Base-by-base conservation (phyloP, 1,140 invertebrate species). In the Leptoteleia sp. region DNA sequence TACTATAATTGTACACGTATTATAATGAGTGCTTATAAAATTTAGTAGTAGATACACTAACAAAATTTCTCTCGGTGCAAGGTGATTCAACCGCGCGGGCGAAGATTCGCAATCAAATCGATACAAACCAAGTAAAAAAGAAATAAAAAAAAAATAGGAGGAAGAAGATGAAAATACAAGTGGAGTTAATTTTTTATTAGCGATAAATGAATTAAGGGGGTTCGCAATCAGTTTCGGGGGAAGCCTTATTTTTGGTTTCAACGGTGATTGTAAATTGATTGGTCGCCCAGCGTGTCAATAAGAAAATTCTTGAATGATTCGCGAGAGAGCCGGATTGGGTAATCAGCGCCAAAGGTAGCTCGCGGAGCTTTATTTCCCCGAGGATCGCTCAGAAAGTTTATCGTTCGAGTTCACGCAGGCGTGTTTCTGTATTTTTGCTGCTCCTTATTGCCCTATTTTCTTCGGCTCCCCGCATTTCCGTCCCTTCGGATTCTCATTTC, bases 351-450 rank as follows among this genome's bases (percentile, higher is more conserved):
- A 54, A 64, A 40, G 54, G 45, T 52, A 64, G 31, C 37, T 59
- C 35, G 65, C 52, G 29, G 31, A 55, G 57, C 67, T 72, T 67
- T 78, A 78, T 78, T 78, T 78, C 76, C 76, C 76, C 68, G 45
- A 78, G 76, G 76, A 72, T 37, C 67, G 55, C 62, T 78, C 68
- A 31, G 48, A 48, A 59, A 72, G 76, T 78, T 78, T 72, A 72
- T 71, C 67, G 29, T 68, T 57, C 38, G 57, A 27, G 45, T 62
- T 62, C 65, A 76, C 64, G 64, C 48, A 55, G 40, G 47, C 67
- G 67, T 62, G 47, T 59, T 61, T 54, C 55, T 61, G 17, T 52
- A 71, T 71, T 72, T 71, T 71, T 47, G 9, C 8, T 15, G n/a
- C 45, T 55, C 40, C 50, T 22, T 47, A 38, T 29, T 55, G 50